Conservation (phyloP, 2,888 invertebrate genomes). For the Drosophila multiciliata region DNA sequence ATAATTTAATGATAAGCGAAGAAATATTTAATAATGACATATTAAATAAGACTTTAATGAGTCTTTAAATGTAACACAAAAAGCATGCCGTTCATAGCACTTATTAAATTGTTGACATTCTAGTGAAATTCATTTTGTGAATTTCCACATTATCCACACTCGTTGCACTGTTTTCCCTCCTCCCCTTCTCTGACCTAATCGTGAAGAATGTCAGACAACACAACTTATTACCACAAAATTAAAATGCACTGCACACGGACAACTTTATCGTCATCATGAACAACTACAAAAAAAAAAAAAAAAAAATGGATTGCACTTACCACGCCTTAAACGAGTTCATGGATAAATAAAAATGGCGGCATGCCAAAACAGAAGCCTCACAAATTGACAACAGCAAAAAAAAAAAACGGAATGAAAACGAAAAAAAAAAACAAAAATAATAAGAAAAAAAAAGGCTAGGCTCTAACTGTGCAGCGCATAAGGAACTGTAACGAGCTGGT, state of each 20-base stretch:
- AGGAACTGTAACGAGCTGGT: conserved; percentile 42
- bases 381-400: conserved; percentile 37
- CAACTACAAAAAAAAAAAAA: conserved; percentile 18
- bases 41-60: not conserved
- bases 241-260: conserved; percentile 50
- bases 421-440: conserved; percentile 14
- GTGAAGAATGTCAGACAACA: conserved; percentile 25
- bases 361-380: conserved; percentile 70
- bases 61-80: not conserved
- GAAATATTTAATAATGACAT: not conserved
- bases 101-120: not conserved
- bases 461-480: conserved; percentile 28
- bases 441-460: conserved; percentile 4
- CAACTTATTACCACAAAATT: conserved; percentile 38
- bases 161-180: not conserved
- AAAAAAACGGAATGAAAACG: conserved; percentile 1
- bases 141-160: not conserved
- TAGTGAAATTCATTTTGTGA: not conserved
- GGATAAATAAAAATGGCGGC: conserved; percentile 77
- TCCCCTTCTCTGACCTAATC: conserved; percentile 7
- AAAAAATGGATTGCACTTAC: conserved; percentile 43
- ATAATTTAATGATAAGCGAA: not conserved
- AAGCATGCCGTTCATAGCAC: not conserved
- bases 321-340: conserved; percentile 73
- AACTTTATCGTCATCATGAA: conserved; percentile 44